Base-by-base conservation (phyloP, 1,140 invertebrate species). In the Drosophila tsacasi region DNA sequence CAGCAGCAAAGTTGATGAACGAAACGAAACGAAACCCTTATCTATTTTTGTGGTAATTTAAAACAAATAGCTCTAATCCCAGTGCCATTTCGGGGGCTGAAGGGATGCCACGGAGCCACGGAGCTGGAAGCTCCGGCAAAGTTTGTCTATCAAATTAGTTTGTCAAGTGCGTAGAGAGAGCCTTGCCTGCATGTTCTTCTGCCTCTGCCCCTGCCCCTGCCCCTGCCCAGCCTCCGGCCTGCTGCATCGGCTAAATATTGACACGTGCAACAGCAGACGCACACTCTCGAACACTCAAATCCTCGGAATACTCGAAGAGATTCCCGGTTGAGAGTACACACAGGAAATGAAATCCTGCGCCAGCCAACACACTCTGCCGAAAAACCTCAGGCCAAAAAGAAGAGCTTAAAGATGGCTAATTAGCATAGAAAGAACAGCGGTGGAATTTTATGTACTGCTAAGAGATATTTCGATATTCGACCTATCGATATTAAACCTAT, bases 11-110 rank as follows among this genome's bases (percentile, higher is more conserved):
- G 62, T 42, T 61, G 72, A 50, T 60, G 64, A 27, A 32, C 37
- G n/a, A 19, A 37, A 37, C 52, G 32, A 55, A 55, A 21, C 23
- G 67, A 81, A 47, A 67, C 75, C 71, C 72, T 75, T 91, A 91
- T 91, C 87, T 91, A 91, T 91, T 91, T 91, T 91, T 81, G 87
- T 82, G 87, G 83, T 91, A 91, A 91, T 91, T 91, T 91, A 91
- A 91, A 91, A 87, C 86, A 91, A 91, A 91, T 91, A 91, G 81
- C 76, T 71, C 76, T 79, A 79, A 79, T 79, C 75, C 75, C 75
- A 78, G 59, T 66, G 35, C 75, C 39, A 50, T 50, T 40, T 10
- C 32, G 69, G 52, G 35, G 35, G 25, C 9, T 12, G 46, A 42
- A 65, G 76, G 72, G 40, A 35, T 50, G 35, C n/a, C n/a, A n/a